Evolutionary conservation across 2,888 invertebrate species (phyloP), one percentile per base, ranked within the genome.

Genomic region (Holacanthella duospinosa): DNA sequence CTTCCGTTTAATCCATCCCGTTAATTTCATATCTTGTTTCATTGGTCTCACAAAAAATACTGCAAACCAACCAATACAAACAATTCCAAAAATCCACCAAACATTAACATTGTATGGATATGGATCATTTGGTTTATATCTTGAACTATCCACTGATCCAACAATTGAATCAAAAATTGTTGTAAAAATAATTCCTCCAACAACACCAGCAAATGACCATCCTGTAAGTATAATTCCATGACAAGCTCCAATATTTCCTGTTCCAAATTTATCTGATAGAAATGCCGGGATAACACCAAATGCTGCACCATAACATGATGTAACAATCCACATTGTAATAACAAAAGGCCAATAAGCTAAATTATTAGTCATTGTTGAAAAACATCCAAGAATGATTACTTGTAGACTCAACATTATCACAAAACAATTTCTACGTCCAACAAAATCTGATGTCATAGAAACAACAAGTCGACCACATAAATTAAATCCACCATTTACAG

Each of bases 401-500:
- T 71, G 69, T 1, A 59, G 57, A 0, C 68, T 66, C 4, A 71
- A 62, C 66, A 71, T 66, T 6, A 70, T 63, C 2, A 66, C n/a
- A 43, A 64, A 71, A 57, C 67, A 68, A 36, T 67, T 66, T 59
- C 70, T 71, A n/a, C 70, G 27, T 36, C 71, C 71, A 26, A 71
- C 56, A 29, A 65, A 68, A 59, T 71, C 71, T 0, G 70, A 70
- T 1, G 65, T 6, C n/a, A 66, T 64, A 0, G 71, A 59, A 25
- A 59, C 68, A 6, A 66, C 12, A 21, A 71, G 55, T 12, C 71
- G 62, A 29, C 71, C 71, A 16, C 64, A 68, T 21, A 71, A 61
- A 59, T 71, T 71, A 21, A 71, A 69, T 1, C 68, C 70, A 1
- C 71, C 71, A 29, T 71, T 71, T 1, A 71, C 66, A 1, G 70